phyloP scores from a whole-genome alignment of 2,113 vertebrate genomes.

The Caracal caracal region DNA sequence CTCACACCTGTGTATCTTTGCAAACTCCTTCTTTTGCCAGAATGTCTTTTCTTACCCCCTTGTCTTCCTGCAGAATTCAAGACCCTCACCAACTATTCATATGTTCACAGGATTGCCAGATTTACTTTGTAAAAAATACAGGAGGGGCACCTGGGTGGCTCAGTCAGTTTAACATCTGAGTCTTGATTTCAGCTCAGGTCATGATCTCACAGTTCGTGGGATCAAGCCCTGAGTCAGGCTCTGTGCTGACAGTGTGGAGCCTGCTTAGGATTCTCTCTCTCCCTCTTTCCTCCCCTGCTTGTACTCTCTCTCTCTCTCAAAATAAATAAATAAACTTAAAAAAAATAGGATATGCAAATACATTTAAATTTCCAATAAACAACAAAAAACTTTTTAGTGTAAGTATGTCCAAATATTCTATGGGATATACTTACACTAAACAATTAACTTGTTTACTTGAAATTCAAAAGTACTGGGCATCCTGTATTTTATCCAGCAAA shows the following conservation, averaged over 20 bases:
- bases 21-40: not conserved
- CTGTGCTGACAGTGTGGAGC: too few species aligned
- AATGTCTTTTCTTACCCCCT: not conserved
- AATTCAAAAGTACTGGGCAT: not conserved
- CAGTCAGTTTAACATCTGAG: too few species aligned
- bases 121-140: not conserved
- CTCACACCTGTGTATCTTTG: not conserved
- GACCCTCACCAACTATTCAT: not conserved
- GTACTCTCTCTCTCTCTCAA: too few species aligned
- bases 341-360: not conserved
- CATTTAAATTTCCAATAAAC: constrained; percentile 47
- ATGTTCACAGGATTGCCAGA: not conserved
- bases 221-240: too few species aligned
- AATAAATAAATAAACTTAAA: too few species aligned
- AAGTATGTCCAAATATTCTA: not conserved
- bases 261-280: too few species aligned
- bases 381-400: not conserved
- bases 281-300: too few species aligned
- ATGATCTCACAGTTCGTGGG: too few species aligned
- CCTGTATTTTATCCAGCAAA: constrained; percentile 4
- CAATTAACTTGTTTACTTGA: not conserved
- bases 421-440: not conserved
- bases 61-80: not conserved
- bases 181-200: too few species aligned
- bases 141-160: too few species aligned